Conservation (phyloP, 2,797 vertebrate genomes). For the Pseudomugil gertrudae region DNA sequence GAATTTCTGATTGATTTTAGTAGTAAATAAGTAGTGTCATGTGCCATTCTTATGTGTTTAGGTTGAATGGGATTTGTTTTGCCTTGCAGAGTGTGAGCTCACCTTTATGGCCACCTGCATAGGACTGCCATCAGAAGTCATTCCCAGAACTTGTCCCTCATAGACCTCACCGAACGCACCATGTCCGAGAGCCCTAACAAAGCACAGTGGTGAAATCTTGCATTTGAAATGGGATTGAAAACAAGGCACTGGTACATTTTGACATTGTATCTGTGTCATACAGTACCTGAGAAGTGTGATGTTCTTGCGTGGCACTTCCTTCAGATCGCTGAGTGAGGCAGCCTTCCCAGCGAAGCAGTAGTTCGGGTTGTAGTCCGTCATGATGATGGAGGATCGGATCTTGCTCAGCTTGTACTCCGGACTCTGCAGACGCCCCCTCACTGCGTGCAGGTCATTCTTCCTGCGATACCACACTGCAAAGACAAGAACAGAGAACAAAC, state of each 20-base stretch:
- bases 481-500: slow-evolving; percentile 9
- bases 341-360: slow-evolving; percentile 91
- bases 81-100: slow-evolving; percentile 47
- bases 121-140: slow-evolving; percentile 85
- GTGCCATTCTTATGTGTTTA: slow-evolving; percentile 12
- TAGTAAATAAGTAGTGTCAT: background rate
- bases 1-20: background rate
- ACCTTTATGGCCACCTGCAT: slow-evolving; percentile 96
- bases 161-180: slow-evolving; percentile 94
- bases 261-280: background rate
- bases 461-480: slow-evolving; percentile 89
- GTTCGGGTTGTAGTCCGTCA: slow-evolving; percentile 94
- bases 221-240: background rate
- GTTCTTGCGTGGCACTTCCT: slow-evolving; percentile 91
- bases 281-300: slow-evolving; percentile 89
- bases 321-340: slow-evolving; percentile 85
- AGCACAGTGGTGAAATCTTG: background rate
- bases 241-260: background rate
- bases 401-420: slow-evolving; percentile 93
- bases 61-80: slow-evolving; percentile 9
- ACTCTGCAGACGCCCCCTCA: slow-evolving; percentile 85
- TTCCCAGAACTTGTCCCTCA: slow-evolving; percentile 89
- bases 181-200: slow-evolving; percentile 88
- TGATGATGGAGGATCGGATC: slow-evolving; percentile 90
- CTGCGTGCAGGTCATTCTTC: slow-evolving; percentile 87